A percentile compares a stretch with the other conserved stretches of the same genome.
Evolutionary conservation across 2,113 vertebrate species (phyloP).

Genomic region (Rhea pennata): DNA sequence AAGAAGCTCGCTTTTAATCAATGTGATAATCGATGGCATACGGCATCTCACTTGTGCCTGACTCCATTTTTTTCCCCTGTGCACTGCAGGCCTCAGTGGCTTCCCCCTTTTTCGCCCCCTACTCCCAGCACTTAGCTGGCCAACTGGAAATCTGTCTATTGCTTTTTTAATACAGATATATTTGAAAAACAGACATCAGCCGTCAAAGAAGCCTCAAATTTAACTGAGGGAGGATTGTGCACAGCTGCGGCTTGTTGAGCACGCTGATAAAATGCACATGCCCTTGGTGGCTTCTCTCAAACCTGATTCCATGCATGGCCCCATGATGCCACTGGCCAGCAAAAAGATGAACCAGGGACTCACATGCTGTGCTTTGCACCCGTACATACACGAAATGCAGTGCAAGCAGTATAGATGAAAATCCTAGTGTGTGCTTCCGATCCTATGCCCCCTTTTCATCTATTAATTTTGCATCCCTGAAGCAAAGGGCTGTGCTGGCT

Average conservation of each 20-base stretch:
- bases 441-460: background rate
- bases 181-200: conserved; percentile 58
- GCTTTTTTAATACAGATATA: conserved; percentile 30
- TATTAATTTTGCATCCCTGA: background rate
- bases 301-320: background rate
- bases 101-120: background rate
- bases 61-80: conserved; percentile 59
- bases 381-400: background rate
- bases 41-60: conserved; percentile 60
- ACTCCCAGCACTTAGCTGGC: background rate
- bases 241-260: conserved; percentile 78
- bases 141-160: conserved; percentile 55
- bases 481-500: background rate
- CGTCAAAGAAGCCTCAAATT: conserved; percentile 82
- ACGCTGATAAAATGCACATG: conserved; percentile 70
- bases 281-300: background rate
- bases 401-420: conserved; percentile 9
- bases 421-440: background rate
- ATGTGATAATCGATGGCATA: conserved; percentile 85
- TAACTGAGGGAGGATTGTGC: conserved; percentile 82
- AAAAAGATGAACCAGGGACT: conserved; percentile 20
- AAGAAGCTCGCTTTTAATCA: conserved; percentile 87
- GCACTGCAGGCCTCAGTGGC: background rate
- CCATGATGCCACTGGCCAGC: background rate
- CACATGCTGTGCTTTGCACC: background rate